phyloP scores from a whole-genome alignment of 64 coral and sea anemone species.

The Stichodactyla mertensii region DNA sequence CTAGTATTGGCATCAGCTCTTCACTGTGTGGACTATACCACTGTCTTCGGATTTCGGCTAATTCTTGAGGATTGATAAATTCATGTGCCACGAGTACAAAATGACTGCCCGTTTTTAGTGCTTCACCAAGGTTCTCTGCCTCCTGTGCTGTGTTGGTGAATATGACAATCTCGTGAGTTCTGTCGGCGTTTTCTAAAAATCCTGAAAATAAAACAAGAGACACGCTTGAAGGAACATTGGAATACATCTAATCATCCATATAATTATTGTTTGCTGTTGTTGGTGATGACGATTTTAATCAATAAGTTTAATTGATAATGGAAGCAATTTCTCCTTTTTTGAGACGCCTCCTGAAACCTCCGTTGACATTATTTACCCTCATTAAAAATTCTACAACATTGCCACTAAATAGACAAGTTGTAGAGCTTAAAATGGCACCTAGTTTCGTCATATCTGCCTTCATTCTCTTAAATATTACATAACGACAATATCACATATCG shows the following conservation, averaged over 20 bases:
- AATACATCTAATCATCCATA: background rate
- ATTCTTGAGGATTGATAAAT: slow-evolving; percentile 53
- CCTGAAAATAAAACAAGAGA: slow-evolving; percentile 3
- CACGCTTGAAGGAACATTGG: background rate
- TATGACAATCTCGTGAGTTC: slow-evolving; percentile 72
- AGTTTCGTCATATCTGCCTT: too few relatives aligned
- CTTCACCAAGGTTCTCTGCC: slow-evolving; percentile 59
- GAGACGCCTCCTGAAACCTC: too few relatives aligned
- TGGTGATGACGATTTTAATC: too few relatives aligned
- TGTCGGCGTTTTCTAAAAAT: slow-evolving; percentile 21
- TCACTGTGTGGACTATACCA: slow-evolving; percentile 83
- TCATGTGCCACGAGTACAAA: slow-evolving; percentile 63
- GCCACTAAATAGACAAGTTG: too few relatives aligned
- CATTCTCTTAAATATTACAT: too few relatives aligned
- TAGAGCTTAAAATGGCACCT: too few relatives aligned
- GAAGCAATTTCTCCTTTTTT: too few relatives aligned
- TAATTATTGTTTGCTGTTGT: too few relatives aligned
- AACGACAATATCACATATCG: too few relatives aligned
- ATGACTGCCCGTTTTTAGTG: slow-evolving; percentile 47
- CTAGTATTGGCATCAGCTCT: slow-evolving; percentile 69
- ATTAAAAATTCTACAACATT: too few relatives aligned
- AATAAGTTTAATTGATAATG: too few relatives aligned
- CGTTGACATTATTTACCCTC: too few relatives aligned
- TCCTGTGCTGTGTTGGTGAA: slow-evolving; percentile 70
- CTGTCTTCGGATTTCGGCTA: slow-evolving; percentile 57